Base-by-base conservation (phyloP, 2,113 vertebrate species). In the Epinephelus fuscoguttatus region DNA sequence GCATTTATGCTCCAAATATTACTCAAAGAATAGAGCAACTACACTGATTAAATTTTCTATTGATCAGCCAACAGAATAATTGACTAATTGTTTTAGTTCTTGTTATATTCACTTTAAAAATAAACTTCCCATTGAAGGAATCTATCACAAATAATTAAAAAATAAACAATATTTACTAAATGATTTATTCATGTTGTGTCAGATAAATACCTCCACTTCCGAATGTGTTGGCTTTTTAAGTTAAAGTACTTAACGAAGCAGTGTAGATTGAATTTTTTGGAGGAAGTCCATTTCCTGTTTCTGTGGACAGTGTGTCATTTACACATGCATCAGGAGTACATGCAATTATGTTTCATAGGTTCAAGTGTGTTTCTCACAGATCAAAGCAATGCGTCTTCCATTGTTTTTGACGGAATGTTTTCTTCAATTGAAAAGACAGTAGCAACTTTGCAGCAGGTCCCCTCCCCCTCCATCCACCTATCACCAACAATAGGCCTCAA, bases 401-500 rank as follows among this genome's bases (percentile, higher is more conserved):
- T 27, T 27, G 4, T 52, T 78, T 74, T 25, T 40, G 12, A 21
- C 62, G 40, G 21, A 15, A 47, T 56, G 50, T 25, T 49, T 74
- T 67, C 12, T 53, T 27, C 25, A 37, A 14, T 45, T 55, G 2
- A 80, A 77, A 84, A 70, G 21, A 1, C 17, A 55, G 8, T 59
- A 68, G 50, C 25, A 64, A 52, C 17, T 23, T 30, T 76, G 13
- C 19, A 45, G 45, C 62, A 53, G 23, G 59, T 12, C 18, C 4
- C 63, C 9, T 73, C 77, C 45, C n/a, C 56, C 40, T 74, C 61
- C 50, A 42, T 11, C 55, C 2, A 62, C 49, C 78, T 25, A 62
- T 66, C 33, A 59, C 47, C 30, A 42, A 56, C 63, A 84, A 72
- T 15, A 70, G 79, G 14, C 53, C 75, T 62, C 52, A 72, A 77